Evolutionary conservation across 2,888 invertebrate species (phyloP).

Genomic region (Luffia ferchaultella): DNA sequence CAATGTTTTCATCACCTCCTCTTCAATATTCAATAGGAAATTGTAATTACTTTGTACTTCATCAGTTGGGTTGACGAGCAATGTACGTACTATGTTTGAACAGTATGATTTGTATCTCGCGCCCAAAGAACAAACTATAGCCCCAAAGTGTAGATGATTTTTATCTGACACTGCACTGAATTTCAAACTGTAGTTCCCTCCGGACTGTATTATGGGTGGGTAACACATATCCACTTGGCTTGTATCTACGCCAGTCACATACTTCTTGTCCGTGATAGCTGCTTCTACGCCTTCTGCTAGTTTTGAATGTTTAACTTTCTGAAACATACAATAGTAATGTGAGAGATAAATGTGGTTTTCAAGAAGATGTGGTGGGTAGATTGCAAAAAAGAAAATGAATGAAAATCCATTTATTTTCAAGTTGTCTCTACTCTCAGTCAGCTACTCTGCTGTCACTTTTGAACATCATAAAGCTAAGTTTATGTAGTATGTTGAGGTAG

Average conservation of each 20-base stretch:
- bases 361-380: too few relatives aligned
- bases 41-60: slow-evolving; percentile 88
- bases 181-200: slow-evolving; percentile 96
- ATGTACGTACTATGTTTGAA: slow-evolving; percentile 95
- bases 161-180: slow-evolving; percentile 96
- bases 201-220: slow-evolving; percentile 98
- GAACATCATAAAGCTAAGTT: too few relatives aligned
- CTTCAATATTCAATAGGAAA: slow-evolving; percentile 87
- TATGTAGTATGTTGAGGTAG: too few relatives aligned
- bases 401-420: too few relatives aligned
- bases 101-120: slow-evolving; percentile 97
- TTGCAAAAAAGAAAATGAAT: too few relatives aligned
- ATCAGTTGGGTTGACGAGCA: slow-evolving; percentile 92
- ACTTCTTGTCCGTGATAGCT: slow-evolving; percentile 95
- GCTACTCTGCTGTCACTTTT: too few relatives aligned
- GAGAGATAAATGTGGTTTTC: not conserved
- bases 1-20: slow-evolving; percentile 86
- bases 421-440: too few relatives aligned
- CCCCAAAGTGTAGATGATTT: slow-evolving; percentile 93
- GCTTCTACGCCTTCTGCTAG: slow-evolving; percentile 94
- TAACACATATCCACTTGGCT: slow-evolving; percentile 96
- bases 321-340: slow-evolving; percentile 25
- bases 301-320: slow-evolving; percentile 97
- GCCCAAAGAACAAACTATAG: slow-evolving; percentile 94
- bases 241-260: slow-evolving; percentile 89